Evolutionary conservation across 2,888 invertebrate genomes (phyloP).

Genomic region (Lepidochrysops patricia): DNA sequence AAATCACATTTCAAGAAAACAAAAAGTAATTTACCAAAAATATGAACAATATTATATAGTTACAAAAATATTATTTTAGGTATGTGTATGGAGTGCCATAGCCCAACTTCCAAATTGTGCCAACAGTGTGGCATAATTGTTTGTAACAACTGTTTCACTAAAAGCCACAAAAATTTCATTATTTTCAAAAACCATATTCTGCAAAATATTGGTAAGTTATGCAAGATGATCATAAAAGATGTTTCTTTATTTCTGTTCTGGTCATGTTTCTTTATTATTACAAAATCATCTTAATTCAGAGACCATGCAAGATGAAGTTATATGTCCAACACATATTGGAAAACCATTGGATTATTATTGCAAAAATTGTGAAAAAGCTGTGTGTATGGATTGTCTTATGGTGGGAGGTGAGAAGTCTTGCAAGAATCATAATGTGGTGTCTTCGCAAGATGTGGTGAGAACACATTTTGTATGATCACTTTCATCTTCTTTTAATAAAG

Average conservation of each 20-base stretch:
- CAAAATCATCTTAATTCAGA: constrained; percentile 30
- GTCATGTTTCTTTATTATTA: neutral
- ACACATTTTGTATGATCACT: too few relatives aligned
- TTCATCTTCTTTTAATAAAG: too few relatives aligned
- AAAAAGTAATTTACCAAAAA: neutral
- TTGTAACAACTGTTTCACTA: constrained; percentile 56
- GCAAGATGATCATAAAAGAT: neutral
- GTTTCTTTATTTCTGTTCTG: neutral
- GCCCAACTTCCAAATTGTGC: constrained; percentile 49
- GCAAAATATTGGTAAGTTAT: constrained; percentile 35
- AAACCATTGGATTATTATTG: constrained; percentile 59
- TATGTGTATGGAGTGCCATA: constrained; percentile 50
- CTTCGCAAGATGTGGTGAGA: constrained; percentile 56
- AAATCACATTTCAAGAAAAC: too few relatives aligned
- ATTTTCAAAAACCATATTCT: constrained; percentile 56
- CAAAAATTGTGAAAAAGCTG: constrained; percentile 47
- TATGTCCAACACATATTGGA: constrained; percentile 45
- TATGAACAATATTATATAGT: constrained; percentile 13
- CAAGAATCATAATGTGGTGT: constrained; percentile 52
- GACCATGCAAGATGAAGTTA: constrained; percentile 27
- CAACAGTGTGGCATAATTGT: constrained; percentile 49
- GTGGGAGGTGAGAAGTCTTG: constrained; percentile 59
- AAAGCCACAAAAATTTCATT: constrained; percentile 58
- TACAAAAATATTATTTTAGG: constrained; percentile 33
- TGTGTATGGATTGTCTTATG: constrained; percentile 63